Base-by-base conservation (phyloP, 2,113 vertebrate species). In the Cettia cetti region DNA sequence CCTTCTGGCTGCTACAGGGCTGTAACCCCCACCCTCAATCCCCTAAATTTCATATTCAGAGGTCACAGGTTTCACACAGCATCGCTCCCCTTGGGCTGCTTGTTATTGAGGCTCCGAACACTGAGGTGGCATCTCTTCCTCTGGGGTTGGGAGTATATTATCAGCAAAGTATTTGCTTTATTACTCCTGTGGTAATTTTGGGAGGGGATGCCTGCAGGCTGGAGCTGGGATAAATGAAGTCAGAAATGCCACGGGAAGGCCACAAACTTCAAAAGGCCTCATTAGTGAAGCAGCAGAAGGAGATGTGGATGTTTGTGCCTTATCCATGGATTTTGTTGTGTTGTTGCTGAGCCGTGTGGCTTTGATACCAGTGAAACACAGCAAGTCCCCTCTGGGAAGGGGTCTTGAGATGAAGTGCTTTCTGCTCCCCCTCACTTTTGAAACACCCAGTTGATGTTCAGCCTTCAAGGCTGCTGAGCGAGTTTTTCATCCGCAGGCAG, bases 401-500 rank as follows among this genome's bases (percentile, higher is more conserved):
- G 26, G 49, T 57, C 69, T 82, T 5, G 23, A 86, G 86, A 84
- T 47, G 47, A 78, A 92, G 56, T 9, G 6, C 47, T 75, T 47
- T 65, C 44, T 86, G 76, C 30, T 60, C 27, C 23, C 22, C 24
- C 53, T 65, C 1, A 7, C 53, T 95, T 91, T 76, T 86, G 44
- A 76, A 89, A 79, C 44, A 76, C 33, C 6, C 77, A 3, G 83
- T 44, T 63, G 80, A 84, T 49, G 72, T 86, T 95, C 80, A 82
- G 82, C 33, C 65, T 91, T 91, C 42, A 56, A 77, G 81, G 89
- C 87, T 78, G 93, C 69, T 27, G 61, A 87, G 37, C 0, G 11
- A 80, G 59, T 59, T 91, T 92, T 94, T 92, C 82, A 87, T 82
- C 91, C 6, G 3, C 91, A 85, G 84, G 82, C 84, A 84, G 86